Percentiles rank a stretch among this genome's conserved stretches.
phyloP scores from a whole-genome alignment of 2,113 vertebrate species.

The Bombycilla garrulus region DNA sequence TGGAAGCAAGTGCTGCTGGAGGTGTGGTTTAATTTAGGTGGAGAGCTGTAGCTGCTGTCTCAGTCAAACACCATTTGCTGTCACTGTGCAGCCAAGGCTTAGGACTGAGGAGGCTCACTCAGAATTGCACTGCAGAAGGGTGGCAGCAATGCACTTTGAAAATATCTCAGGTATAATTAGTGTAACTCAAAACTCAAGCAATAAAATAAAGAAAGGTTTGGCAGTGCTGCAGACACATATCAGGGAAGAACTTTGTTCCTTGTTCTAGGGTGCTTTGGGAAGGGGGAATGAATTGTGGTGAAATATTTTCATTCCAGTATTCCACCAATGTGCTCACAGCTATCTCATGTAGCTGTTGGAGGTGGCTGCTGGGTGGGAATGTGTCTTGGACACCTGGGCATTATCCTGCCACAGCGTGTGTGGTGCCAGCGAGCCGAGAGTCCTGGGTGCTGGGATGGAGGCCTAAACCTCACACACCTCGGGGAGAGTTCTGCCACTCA shows the following conservation, averaged over 20 bases:
- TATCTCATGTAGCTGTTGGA: neutral
- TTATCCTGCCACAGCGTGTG: accelerated
- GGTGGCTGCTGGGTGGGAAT: neutral
- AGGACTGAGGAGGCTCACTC: neutral
- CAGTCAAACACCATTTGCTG: neutral
- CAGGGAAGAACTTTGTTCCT: neutral
- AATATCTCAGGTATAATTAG: neutral
- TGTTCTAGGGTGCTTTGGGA: neutral
- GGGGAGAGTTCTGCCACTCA: neutral
- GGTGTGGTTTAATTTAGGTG: neutral
- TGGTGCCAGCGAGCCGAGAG: accelerated
- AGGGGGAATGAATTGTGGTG: neutral
- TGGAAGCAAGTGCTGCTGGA: neutral
- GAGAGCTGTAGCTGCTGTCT: neutral
- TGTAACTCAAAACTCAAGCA: neutral
- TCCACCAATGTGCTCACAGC: neutral
- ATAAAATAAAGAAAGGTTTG: neutral
- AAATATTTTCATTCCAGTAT: neutral
- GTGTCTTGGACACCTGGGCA: accelerated
- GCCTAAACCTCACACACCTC: neutral
- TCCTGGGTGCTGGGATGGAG: neutral
- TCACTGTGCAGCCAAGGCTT: neutral
- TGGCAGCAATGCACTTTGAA: neutral
- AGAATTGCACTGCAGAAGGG: neutral
- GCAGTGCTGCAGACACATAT: neutral